Evolutionary conservation across 2,888 invertebrate genomes (phyloP).

Genomic region (Tipula unca): DNA sequence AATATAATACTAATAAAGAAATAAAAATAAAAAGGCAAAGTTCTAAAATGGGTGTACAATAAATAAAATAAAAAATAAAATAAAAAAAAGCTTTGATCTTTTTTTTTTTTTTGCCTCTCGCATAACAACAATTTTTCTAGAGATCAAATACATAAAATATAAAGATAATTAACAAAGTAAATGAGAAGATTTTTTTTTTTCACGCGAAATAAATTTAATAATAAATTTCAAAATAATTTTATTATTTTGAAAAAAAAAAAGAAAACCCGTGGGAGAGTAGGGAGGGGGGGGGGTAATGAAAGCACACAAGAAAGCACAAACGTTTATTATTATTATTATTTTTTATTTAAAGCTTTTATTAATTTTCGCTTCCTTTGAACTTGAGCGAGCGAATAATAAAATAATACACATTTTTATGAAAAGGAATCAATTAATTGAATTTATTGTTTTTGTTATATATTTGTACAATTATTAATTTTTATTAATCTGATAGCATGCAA

Average conservation of each 20-base stretch:
- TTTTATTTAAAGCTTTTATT: neutral
- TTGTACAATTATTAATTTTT: neutral
- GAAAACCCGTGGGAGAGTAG: neutral
- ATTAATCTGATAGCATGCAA: neutral
- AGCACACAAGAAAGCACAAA: neutral
- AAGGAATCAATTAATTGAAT: neutral
- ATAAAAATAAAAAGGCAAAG: neutral
- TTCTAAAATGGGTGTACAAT: neutral
- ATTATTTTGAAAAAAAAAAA: neutral
- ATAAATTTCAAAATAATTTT: neutral
- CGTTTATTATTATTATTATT: neutral
- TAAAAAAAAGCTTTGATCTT: neutral
- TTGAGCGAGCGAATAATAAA: neutral
- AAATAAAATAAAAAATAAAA: neutral
- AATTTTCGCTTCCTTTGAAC: neutral
- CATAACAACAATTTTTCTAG: neutral
- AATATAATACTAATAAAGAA: neutral
- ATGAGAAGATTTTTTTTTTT: neutral
- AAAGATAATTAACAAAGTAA: neutral
- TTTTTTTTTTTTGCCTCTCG: neutral
- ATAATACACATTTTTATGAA: neutral
- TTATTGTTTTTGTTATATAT: neutral
- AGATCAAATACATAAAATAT: neutral
- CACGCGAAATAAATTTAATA: constrained; percentile 14
- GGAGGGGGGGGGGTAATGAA: neutral